These are phyloP conservation scores for Tanypteryx hageni DNA, from an alignment of 2,888 invertebrate species.

Conservation along the genomic window DNA sequence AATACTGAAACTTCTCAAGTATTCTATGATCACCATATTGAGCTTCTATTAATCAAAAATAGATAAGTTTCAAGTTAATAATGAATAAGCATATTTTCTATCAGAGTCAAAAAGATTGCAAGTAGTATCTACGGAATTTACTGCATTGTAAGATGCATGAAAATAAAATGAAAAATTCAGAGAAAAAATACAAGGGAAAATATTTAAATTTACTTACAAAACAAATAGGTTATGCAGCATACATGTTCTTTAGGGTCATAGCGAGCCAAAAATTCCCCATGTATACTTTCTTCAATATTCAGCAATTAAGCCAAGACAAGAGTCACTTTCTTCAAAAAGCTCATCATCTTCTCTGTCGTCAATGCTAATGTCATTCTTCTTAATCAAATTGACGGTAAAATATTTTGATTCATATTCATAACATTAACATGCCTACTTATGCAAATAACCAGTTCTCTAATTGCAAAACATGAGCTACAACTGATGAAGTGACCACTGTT, in stretches of 20 bases:
- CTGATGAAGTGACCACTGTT: too few relatives aligned
- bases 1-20: too few relatives aligned
- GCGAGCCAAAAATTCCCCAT: not conserved
- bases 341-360: conserved; percentile 3
- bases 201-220: conserved; percentile 15
- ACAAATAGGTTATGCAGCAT: not conserved
- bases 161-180: not conserved
- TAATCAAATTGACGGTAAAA: not conserved
- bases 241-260: not conserved
- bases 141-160: too few relatives aligned
- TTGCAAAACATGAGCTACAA: too few relatives aligned
- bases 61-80: too few relatives aligned
- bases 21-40: too few relatives aligned
- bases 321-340: not conserved
- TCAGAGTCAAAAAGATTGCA: too few relatives aligned
- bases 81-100: too few relatives aligned
- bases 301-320: not conserved
- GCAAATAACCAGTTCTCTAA: not conserved
- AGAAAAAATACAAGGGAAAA: not conserved
- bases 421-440: not conserved
- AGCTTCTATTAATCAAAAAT: too few relatives aligned
- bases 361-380: not conserved
- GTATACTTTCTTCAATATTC: not conserved
- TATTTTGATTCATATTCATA: not conserved
- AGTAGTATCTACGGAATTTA: too few relatives aligned